phyloP scores from a whole-genome alignment of 1,140 invertebrate species.

The Danaus plexippus region DNA sequence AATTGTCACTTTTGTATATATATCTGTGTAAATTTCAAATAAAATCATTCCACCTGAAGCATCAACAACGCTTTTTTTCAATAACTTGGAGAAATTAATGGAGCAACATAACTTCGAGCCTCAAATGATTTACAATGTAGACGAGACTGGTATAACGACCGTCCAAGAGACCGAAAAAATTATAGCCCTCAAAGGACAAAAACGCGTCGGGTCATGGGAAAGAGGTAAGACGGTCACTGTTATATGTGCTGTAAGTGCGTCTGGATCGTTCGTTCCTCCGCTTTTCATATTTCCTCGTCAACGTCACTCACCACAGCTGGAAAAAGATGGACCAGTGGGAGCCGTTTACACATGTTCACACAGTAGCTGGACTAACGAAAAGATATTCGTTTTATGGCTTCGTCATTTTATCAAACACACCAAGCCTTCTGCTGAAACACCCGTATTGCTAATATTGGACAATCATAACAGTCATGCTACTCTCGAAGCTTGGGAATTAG shows the following conservation, averaged over 20 bases:
- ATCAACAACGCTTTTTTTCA: conserved; percentile 11
- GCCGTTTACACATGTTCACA: conserved; percentile 17
- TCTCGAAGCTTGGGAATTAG: conserved; percentile 5
- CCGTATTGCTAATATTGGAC: conserved; percentile 17
- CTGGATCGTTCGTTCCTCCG: conserved; percentile 18
- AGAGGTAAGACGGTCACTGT: conserved; percentile 20
- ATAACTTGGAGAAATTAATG: conserved; percentile 11
- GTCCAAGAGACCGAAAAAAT: conserved; percentile 14
- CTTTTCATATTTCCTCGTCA: conserved; percentile 23
- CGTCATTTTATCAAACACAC: conserved; percentile 9
- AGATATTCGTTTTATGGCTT: conserved; percentile 7
- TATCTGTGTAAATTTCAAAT: too few species aligned
- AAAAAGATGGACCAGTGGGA: conserved; percentile 12
- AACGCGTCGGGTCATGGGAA: conserved; percentile 19
- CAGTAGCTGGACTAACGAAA: conserved; percentile 18
- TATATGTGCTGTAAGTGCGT: conserved; percentile 23
- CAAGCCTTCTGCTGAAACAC: conserved; percentile 13
- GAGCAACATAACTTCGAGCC: conserved; percentile 9
- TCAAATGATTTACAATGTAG: conserved; percentile 14
- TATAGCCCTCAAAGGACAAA: conserved; percentile 18
- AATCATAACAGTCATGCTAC: conserved; percentile 17
- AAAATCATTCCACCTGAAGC: too few species aligned
- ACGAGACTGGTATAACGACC: conserved; percentile 16
- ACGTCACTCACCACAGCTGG: conserved; percentile 13
- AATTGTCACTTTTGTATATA: too few species aligned